These are phyloP conservation scores for Chaetorhynchus papuensis DNA, from an alignment of 2,113 vertebrate genomes.

Conservation along the genomic window DNA sequence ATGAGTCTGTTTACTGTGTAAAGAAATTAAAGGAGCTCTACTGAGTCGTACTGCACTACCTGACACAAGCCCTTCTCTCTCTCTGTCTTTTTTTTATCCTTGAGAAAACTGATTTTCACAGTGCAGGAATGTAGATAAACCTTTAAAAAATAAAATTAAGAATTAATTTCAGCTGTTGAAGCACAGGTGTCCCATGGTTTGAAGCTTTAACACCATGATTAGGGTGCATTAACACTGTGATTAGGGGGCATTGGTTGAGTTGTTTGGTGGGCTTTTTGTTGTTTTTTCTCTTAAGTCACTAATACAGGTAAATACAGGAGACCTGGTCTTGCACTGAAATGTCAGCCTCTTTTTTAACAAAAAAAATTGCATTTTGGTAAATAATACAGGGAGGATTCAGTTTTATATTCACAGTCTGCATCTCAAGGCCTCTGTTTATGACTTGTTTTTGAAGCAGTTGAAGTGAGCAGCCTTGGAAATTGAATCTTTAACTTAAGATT, in stretches of 20 bases:
- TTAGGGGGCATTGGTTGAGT: not conserved
- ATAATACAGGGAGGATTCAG: not conserved
- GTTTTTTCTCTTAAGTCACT: not conserved
- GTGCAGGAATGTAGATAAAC: not conserved
- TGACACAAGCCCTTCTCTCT: not conserved
- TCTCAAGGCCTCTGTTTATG: not conserved
- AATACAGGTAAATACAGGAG: not conserved
- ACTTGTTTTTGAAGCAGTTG: not conserved
- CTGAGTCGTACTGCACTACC: conserved; percentile 60
- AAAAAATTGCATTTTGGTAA: not conserved
- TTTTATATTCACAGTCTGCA: not conserved
- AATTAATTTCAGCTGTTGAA: not conserved
- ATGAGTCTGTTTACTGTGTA: conserved; percentile 68
- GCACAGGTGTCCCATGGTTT: not conserved
- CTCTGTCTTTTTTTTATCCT: not conserved
- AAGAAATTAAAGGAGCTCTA: conserved; percentile 63
- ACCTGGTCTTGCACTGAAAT: not conserved
- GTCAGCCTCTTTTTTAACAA: not conserved
- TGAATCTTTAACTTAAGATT: not conserved
- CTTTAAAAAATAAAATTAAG: not conserved
- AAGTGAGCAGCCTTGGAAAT: not conserved
- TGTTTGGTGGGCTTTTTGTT: not conserved
- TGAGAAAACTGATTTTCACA: not conserved
- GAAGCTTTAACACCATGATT: not conserved
- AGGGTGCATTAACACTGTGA: not conserved